These are phyloP conservation scores for Microtus ochrogaster DNA, from an alignment of 2,113 vertebrate genomes.

Conservation along the genomic window DNA sequence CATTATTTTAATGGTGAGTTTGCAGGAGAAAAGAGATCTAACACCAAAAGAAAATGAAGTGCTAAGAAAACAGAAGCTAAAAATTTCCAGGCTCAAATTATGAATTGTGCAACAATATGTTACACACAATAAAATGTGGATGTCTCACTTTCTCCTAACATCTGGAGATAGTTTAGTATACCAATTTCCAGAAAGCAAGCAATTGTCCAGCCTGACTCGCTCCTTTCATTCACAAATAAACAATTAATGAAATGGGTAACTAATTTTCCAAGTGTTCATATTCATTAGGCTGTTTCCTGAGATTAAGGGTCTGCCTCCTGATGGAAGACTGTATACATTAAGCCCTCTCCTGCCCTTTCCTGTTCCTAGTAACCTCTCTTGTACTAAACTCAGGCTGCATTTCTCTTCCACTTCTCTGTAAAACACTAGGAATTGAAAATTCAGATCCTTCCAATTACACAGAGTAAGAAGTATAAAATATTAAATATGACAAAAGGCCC, in stretches of 20 bases:
- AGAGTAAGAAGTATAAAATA: constrained; percentile 27
- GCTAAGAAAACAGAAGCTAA: constrained; percentile 72
- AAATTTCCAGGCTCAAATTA: constrained; percentile 74
- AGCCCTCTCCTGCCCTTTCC: background rate
- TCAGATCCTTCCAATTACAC: constrained; percentile 20
- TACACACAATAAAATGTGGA: constrained; percentile 78
- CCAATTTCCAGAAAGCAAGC: constrained; percentile 86
- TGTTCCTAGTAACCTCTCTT: constrained; percentile 35
- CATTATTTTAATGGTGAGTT: constrained; percentile 73
- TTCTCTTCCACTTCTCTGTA: constrained; percentile 46
- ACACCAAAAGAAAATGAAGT: constrained; percentile 73
- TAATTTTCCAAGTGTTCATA: constrained; percentile 89
- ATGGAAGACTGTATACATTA: constrained; percentile 73
- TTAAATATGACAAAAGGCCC: background rate
- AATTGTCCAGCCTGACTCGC: constrained; percentile 84
- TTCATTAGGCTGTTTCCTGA: constrained; percentile 88
- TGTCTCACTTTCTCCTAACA: constrained; percentile 80
- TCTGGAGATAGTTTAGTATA: constrained; percentile 89
- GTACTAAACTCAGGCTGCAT: constrained; percentile 24
- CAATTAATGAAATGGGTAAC: constrained; percentile 89
- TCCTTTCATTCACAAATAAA: constrained; percentile 88
- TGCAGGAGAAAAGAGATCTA: constrained; percentile 65
- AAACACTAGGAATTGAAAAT: constrained; percentile 7
- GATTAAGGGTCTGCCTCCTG: constrained; percentile 85
- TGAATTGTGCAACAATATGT: constrained; percentile 76